Conservation (phyloP, 2,888 invertebrate species). For the Omphaloscelis lunosa region DNA sequence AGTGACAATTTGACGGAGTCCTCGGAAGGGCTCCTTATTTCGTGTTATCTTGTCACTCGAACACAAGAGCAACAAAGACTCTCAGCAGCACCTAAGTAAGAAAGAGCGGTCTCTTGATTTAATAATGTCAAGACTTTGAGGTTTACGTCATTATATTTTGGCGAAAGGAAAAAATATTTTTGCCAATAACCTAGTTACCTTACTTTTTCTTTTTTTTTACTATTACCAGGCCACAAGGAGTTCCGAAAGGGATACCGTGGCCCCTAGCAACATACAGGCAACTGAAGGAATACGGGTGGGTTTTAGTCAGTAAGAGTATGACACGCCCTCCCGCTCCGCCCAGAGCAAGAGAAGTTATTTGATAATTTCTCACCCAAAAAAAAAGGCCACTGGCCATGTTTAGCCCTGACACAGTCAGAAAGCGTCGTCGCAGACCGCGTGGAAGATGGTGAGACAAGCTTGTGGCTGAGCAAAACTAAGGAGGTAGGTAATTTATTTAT, state of each 20-base stretch:
- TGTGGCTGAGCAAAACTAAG: neutral
- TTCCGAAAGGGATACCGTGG: too few relatives aligned
- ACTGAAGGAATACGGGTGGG: too few relatives aligned
- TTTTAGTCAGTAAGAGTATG: too few relatives aligned
- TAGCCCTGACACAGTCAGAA: neutral
- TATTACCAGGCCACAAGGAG: neutral
- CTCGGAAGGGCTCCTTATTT: constrained; percentile 19
- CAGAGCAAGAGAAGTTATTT: too few relatives aligned
- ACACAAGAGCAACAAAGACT: neutral
- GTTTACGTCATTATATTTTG: constrained; percentile 12
- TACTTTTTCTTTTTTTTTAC: neutral
- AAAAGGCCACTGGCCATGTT: neutral
- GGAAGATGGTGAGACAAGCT: neutral
- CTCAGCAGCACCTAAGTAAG: constrained; percentile 11
- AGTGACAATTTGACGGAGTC: constrained; percentile 8
- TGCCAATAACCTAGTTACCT: neutral
- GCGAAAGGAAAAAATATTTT: neutral
- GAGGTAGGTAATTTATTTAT: neutral
- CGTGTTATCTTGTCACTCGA: constrained; percentile 40
- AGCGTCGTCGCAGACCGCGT: neutral
- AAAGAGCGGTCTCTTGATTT: constrained; percentile 21
- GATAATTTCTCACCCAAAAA: too few relatives aligned
- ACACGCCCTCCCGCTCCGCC: too few relatives aligned
- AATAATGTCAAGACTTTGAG: constrained; percentile 37
- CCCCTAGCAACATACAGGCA: too few relatives aligned